Conservation (phyloP, 1,140 invertebrate genomes). For the Chironomus striatipennis region DNA sequence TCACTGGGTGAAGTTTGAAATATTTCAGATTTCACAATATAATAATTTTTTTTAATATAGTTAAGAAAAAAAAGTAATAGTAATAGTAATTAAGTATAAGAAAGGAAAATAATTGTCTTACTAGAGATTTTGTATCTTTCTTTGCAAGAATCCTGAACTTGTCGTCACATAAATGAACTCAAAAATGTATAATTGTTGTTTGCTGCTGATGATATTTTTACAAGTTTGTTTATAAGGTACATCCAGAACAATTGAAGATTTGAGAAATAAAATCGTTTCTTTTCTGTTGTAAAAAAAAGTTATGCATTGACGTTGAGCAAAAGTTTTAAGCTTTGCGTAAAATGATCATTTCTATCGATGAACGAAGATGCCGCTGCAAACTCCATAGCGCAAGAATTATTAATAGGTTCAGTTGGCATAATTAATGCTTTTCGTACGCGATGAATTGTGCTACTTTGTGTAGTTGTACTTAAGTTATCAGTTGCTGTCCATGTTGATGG, state of each 20-base stretch:
- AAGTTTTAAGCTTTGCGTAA: slow-evolving; percentile 10
- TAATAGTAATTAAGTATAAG: too few species aligned
- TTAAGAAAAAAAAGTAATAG: too few species aligned
- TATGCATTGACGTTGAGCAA: slow-evolving; percentile 6
- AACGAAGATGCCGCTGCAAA: not conserved
- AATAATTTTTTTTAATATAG: too few species aligned
- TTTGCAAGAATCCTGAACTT: not conserved
- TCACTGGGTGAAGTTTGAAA: too few species aligned
- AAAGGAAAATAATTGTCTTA: too few species aligned
- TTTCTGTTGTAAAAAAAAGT: not conserved
- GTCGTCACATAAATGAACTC: not conserved
- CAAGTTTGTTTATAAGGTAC: not conserved
- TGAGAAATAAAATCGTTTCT: not conserved
- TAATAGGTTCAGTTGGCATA: not conserved
- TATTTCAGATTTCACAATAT: too few species aligned
- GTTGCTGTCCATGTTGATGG: slow-evolving; percentile 45
- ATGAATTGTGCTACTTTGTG: not conserved
- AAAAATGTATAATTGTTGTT: not conserved
- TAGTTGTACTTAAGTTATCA: too few species aligned
- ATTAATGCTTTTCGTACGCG: not conserved
- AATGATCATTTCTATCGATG: not conserved
- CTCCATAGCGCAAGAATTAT: slow-evolving; percentile 15
- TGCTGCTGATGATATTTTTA: not conserved
- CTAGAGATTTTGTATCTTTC: not conserved
- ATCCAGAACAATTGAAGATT: not conserved